Evolutionary conservation across 2,888 invertebrate species (phyloP), one percentile per base, ranked within the genome.

Genomic region (Lepas anatifera): DNA sequence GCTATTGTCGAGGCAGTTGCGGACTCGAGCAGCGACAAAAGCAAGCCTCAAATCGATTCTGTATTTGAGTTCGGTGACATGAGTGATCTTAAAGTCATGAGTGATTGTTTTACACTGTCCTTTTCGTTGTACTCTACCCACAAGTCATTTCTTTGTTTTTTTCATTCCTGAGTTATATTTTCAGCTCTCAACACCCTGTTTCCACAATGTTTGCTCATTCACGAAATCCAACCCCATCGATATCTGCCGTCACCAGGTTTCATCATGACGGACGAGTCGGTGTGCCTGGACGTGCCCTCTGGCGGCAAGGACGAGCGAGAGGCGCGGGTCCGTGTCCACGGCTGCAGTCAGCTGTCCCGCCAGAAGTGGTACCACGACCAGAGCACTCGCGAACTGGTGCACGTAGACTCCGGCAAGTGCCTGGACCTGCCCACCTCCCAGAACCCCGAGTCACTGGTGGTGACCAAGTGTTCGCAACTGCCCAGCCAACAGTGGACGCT

Each of bases 241-340:
- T 41, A 10, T 4, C 1, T 41, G 41, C 4, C 11, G 16, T 67
- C 73, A 52, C 64, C 74, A 52, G 89, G 89, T 0, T 84, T 83
- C 72, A 81, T 94, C 68, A 92, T 92, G 90, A 89, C 89, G 0
- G 92, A 95, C 77, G 94, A 94, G 78, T 90, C 90, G 11, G 83
- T 93, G 8, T 95, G 95, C 76, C 81, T 95, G 71, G 92, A 94
- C 77, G 87, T 87, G 32, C 85, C 86, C 0, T 84, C 84, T 72
- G 80, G 78, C 71, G 81, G 81, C 43, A 81, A 84, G 69, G 73
- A 73, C 27, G 75, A 77, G 70, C 80, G 80, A 43, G 81, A 84
- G 69, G 75, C 75, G 13, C 76, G 77, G 70, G 89, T 88, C 0
- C 83, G 89, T 71, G 87, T 90, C 78, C 86, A 88, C 80, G 86